Base-by-base conservation (phyloP, 1,140 invertebrate species). In the Helicoverpa zea region DNA sequence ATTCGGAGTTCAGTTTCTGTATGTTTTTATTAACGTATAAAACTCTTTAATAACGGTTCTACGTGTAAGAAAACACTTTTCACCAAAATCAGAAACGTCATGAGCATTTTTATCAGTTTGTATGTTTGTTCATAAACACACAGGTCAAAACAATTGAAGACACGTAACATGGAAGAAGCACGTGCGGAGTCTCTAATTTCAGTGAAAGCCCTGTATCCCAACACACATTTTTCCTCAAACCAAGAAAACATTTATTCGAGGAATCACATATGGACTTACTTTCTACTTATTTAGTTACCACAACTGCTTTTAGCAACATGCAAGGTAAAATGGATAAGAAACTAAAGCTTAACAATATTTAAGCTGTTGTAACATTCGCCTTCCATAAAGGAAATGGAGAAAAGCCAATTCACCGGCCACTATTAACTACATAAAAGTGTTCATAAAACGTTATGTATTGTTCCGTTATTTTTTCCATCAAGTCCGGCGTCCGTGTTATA, bases 401-500 rank as follows among this genome's bases (percentile, higher is more conserved):
- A 43, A 73, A 73, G 47, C 30, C 54, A 51, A 43, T 73, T 9
- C 56, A 73, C 29, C 70, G 30, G 43, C 16, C 14, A 58, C 4
- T 58, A 30, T 43, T 56, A 56, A 56, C 7, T 58, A 58, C 70
- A 43, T 73, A 58, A 73, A 52, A 10, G 70, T 58, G 30, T n/a
- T 58, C 30, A 43, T 51, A 43, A 51, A 61, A 29, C 35, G 49
- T 75, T 61, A 75, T 61, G 73, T 61, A 75, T 61, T 75, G 43
- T 29, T 59, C 58, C 73, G 73, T 47, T 52, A 51, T 74, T 75
- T 75, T 75, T 75, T 75, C 73, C 58, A 75, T 73, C 43, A 58
- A 58, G 70, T 58, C 29, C 43, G 73, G 35, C 73, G 7, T 47
- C 56, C 35, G 58, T 75, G 72, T 75, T 75, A 75, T 75, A 63